Evolutionary conservation across 2,113 vertebrate genomes (phyloP), one percentile per base, ranked within the genome.

Genomic region (Erythrocebus patas): DNA sequence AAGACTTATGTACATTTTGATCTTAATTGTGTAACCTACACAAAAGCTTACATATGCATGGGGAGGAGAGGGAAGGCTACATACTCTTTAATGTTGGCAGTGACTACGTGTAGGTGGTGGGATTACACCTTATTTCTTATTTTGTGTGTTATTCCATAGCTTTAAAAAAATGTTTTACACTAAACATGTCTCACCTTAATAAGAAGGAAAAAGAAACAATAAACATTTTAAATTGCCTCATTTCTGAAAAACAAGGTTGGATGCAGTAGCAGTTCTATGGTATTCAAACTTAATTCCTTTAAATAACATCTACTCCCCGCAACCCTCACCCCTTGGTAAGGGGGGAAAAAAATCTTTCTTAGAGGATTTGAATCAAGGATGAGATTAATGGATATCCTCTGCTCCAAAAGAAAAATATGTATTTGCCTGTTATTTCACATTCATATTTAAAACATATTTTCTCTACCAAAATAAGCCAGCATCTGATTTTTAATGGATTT

Each of bases 401-500:
- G 35, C 55, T 76, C 73, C n/a, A 89, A 84, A 93, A 92, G 30
- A 88, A 84, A 97, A 80, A 92, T 61, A 64, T 14, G 48, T 17
- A 68, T 64, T 82, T 90, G 45, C 27, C n/a, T 61, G n/a, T n/a
- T n/a, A n/a, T 72, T 96, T 85, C 81, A 81, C 66, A 84, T 82
- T 91, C 72, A 92, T 30, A 89, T 79, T 95, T 95, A 86, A 85
- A 88, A 61, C 57, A 40, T 61, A 76, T 55, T 81, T 88, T 50
- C 43, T 73, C 52, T 32, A 50, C n/a, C 59, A 75, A 96, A 96
- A 88, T 92, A 95, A 97, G 32, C 27, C 72, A 93, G 55, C 88
- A 94, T 82, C 88, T 96, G 94, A 94, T 89, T 95, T 93, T 92
- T 93, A 94, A 93, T 73, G 52, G 35, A 68, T 93, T 92, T 96